Evolutionary conservation across 2,888 invertebrate genomes (phyloP), one percentile per base, ranked within the genome.

Genomic region (Ceraclea dissimilis): DNA sequence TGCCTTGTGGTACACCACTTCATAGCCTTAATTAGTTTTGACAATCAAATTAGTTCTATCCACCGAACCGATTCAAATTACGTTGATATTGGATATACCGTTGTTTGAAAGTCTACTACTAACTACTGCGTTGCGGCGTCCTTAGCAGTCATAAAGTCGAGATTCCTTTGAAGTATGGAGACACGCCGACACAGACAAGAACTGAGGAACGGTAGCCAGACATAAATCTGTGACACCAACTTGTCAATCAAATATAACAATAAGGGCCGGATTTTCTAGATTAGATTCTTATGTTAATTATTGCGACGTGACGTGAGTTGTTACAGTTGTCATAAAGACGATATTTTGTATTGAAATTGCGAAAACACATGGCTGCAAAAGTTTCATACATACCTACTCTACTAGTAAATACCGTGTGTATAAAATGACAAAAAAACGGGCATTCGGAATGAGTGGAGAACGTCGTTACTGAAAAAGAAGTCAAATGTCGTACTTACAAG

Each of bases 191-290:
- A 49, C 54, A 49, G 49, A 49, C 19, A 46, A 52, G 50, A 31
- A 49, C 52, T 20, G 57, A 46, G 49, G 50, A 31, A 49, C 52
- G 39, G 57, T 49, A 52, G 52, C 46, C 47, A 39, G 59, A 59
- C 56, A 59, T 59, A 57, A 59, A 59, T 59, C 59, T 49, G 59
- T 59, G 59, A 59, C 59, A 59, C 56, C 51, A 59, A 59, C 59
- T 59, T 59, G 59, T 59, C 59, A 59, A 59, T 59, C 59, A 59
- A 59, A 59, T 59, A 51, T 59, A 57, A 59, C 49, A 51, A 54
- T 49, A 56, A 48, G 59, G 56, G 51, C 56, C 53, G 47, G 47
- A 52, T 49, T 49, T 54, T 11, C 31, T 46, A 31, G 46, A 39
- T 53, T 39, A 39, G 39, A 39, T 39, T 39, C 39, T 31, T 11